Conservation (phyloP, 2,113 vertebrate species). For the Salminus brasiliensis region DNA sequence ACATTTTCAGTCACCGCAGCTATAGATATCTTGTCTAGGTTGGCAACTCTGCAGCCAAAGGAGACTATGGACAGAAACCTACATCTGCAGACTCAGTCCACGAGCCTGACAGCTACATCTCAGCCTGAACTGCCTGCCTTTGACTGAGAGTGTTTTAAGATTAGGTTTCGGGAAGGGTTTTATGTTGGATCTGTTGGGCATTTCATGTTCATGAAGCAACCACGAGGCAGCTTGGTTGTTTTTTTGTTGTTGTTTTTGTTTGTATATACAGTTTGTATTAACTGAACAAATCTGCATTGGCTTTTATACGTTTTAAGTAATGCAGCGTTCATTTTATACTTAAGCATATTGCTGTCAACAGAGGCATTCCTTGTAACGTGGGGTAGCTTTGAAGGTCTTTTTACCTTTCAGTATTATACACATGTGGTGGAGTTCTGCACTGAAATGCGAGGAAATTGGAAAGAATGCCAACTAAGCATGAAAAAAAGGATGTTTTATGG, state of each 20-base stretch:
- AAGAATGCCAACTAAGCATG: neutral
- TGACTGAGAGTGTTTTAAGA: neutral
- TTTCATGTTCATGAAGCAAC: conserved; percentile 45
- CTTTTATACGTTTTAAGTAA: conserved; percentile 69
- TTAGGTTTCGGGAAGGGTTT: neutral
- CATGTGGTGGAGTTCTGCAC: conserved; percentile 42
- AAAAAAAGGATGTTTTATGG: neutral
- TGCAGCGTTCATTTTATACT: conserved; percentile 76
- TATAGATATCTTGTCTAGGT: neutral
- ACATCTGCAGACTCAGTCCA: neutral
- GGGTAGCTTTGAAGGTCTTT: conserved; percentile 54
- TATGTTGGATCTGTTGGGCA: conserved; percentile 22
- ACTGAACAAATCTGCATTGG: conserved; percentile 70
- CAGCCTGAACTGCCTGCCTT: conserved; percentile 15
- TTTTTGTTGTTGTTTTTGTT: conserved; percentile 48
- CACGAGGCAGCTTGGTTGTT: conserved; percentile 59
- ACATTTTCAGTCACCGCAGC: neutral
- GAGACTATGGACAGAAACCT: neutral
- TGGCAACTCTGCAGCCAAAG: neutral
- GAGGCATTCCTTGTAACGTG: conserved; percentile 72
- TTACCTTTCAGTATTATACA: conserved; percentile 44
- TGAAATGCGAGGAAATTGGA: too few relatives aligned
- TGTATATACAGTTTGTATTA: conserved; percentile 57
- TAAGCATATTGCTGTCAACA: conserved; percentile 68
- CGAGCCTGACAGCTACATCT: conserved; percentile 2